Percentiles rank a stretch among this genome's conserved stretches.
Conservation (phyloP, 2,113 vertebrate species). For the Plestiodon gilberti region DNA sequence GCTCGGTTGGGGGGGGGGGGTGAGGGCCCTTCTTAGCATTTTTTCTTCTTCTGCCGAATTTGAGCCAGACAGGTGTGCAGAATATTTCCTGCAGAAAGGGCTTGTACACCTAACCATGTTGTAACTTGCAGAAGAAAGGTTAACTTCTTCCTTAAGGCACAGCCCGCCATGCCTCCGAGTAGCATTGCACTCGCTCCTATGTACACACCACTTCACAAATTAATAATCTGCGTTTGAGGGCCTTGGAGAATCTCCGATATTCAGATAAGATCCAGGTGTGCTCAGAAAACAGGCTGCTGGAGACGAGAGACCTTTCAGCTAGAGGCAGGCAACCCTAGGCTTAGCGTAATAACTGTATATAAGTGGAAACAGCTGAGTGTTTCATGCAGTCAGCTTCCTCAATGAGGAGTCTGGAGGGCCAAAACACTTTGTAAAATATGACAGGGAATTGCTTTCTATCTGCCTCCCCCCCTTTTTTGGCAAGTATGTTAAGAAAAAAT, state of each 20-base stretch:
- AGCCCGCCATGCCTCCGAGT: not conserved
- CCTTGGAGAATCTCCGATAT: fast-evolving
- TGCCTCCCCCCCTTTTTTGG: too few relatives aligned
- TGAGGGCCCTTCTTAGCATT: too few relatives aligned
- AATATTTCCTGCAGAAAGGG: not conserved
- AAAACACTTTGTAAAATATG: fast-evolving
- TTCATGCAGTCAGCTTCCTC: not conserved
- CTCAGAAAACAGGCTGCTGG: not conserved
- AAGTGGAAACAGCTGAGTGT: not conserved
- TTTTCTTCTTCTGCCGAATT: too few relatives aligned
- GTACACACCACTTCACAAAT: not conserved
- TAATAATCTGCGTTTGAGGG: not conserved
- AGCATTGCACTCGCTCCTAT: fast-evolving
- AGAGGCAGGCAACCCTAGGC: not conserved
- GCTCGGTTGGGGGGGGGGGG: too few relatives aligned
- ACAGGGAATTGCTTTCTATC: not conserved
- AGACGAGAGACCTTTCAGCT: fast-evolving
- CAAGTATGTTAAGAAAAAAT: not conserved
- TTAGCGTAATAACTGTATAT: not conserved
- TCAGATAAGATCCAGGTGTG: slow-evolving; percentile 27
- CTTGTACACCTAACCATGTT: not conserved
- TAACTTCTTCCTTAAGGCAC: not conserved
- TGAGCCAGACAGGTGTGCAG: not conserved
- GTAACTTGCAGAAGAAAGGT: not conserved
- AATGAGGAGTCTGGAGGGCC: fast-evolving